Percentiles rank a stretch among this genome's conserved stretches.
phyloP scores from a whole-genome alignment of 2,797 vertebrate species.

The Hydrophis major region DNA sequence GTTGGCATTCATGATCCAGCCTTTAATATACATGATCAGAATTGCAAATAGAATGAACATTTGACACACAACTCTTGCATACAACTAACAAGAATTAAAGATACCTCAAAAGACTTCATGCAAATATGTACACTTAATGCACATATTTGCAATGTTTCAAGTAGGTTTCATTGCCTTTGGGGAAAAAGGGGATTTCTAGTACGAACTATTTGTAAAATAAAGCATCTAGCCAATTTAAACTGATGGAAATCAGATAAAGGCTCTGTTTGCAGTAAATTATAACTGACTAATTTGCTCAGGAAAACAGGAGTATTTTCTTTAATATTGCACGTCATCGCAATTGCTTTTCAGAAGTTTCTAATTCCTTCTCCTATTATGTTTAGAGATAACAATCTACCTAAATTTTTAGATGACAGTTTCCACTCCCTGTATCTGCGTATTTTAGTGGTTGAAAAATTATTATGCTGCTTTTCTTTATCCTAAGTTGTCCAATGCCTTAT shows the following conservation, averaged over 20 bases:
- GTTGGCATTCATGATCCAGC: slow-evolving; percentile 23
- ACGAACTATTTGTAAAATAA: neutral
- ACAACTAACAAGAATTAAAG: slow-evolving; percentile 1
- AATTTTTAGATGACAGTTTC: slow-evolving; percentile 9
- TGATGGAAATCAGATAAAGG: neutral
- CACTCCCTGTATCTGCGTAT: neutral
- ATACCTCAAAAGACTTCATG: neutral
- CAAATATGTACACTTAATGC: neutral
- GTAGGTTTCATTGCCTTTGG: neutral
- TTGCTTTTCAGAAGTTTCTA: slow-evolving; percentile 12
- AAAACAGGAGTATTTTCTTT: neutral
- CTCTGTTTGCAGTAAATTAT: slow-evolving; percentile 6
- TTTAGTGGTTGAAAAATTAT: slow-evolving; percentile 1
- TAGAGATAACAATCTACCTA: slow-evolving; percentile 14
- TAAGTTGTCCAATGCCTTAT: neutral
- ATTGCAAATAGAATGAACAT: neutral
- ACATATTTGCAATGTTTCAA: slow-evolving; percentile 4
- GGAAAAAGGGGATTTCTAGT: neutral
- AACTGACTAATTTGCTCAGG: slow-evolving; percentile 6
- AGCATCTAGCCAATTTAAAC: neutral
- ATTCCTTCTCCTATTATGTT: slow-evolving; percentile 21
- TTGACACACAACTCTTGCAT: slow-evolving; percentile 4
- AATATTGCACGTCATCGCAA: slow-evolving; percentile 13
- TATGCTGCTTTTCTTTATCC: neutral
- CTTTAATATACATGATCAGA: slow-evolving; percentile 16